These are phyloP conservation scores for Tragelaphus strepsiceros DNA, from an alignment of 2,113 vertebrate genomes.

Conservation along the genomic window DNA sequence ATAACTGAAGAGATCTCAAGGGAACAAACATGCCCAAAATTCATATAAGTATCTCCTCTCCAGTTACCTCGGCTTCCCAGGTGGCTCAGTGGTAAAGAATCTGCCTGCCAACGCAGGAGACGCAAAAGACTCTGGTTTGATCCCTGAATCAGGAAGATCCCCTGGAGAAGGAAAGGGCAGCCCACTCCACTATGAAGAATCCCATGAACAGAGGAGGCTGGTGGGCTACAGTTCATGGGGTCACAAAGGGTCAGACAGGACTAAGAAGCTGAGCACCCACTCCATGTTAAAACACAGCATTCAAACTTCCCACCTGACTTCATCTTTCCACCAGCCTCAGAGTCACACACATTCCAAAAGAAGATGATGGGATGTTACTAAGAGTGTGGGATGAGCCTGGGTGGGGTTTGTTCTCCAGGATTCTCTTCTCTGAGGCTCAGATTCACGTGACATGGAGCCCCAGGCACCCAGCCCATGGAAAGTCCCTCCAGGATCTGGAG, in stretches of 20 bases:
- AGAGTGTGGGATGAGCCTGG: not conserved
- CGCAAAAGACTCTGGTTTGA: not conserved
- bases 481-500: not conserved
- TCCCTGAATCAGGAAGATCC: not conserved
- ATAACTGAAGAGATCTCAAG: not conserved
- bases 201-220: not conserved
- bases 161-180: not conserved
- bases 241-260: not conserved
- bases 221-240: not conserved
- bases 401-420: not conserved
- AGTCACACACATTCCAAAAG: not conserved
- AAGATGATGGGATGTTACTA: not conserved
- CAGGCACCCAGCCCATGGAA: not conserved
- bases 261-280: not conserved
- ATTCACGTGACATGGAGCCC: not conserved
- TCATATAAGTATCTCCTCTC: not conserved
- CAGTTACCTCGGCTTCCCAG: not conserved
- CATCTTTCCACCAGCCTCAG: not conserved
- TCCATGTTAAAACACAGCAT: not conserved
- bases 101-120: not conserved
- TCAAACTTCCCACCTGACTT: not conserved
- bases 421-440: not conserved
- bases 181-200: not conserved
- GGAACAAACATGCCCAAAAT: not conserved
- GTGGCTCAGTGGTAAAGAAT: not conserved